Conservation (phyloP, 2,797 vertebrate genomes). For the Novumbra hubbsi region DNA sequence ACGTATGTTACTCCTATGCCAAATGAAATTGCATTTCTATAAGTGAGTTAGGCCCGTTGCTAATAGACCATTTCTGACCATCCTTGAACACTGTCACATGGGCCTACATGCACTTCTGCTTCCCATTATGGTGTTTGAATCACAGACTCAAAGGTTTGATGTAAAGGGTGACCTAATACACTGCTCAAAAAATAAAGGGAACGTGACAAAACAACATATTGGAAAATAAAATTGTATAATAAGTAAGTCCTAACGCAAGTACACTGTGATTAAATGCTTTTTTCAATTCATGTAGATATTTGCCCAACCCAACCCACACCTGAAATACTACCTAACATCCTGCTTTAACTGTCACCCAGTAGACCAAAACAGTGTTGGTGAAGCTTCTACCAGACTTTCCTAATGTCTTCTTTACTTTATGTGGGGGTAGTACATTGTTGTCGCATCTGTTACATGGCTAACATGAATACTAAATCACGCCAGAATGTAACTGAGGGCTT, state of each 20-base stretch:
- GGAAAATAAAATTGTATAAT: too few relatives aligned
- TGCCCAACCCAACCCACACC: not conserved
- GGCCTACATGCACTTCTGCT: not conserved
- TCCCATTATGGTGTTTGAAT: not conserved
- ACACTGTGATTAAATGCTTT: not conserved
- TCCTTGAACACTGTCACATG: not conserved
- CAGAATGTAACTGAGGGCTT: not conserved
- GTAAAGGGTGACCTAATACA: not conserved
- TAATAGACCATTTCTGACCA: not conserved
- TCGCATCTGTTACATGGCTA: not conserved
- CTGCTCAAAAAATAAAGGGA: not conserved
- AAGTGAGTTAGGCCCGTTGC: not conserved
- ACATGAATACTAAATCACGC: not conserved
- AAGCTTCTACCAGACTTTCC: too few relatives aligned
- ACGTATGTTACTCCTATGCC: not conserved
- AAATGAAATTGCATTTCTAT: not conserved
- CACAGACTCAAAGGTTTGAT: not conserved
- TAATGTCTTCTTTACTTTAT: too few relatives aligned
- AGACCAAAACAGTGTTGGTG: not conserved
- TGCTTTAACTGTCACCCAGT: not conserved
- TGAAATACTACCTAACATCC: conserved; percentile 11
- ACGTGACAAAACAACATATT: too few relatives aligned
- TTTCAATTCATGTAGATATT: not conserved
- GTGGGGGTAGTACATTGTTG: too few relatives aligned
- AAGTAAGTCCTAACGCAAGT: not conserved